Evolutionary conservation across 2,113 vertebrate genomes (phyloP), one percentile per base, ranked within the genome.

Genomic region (Alethe castanea): DNA sequence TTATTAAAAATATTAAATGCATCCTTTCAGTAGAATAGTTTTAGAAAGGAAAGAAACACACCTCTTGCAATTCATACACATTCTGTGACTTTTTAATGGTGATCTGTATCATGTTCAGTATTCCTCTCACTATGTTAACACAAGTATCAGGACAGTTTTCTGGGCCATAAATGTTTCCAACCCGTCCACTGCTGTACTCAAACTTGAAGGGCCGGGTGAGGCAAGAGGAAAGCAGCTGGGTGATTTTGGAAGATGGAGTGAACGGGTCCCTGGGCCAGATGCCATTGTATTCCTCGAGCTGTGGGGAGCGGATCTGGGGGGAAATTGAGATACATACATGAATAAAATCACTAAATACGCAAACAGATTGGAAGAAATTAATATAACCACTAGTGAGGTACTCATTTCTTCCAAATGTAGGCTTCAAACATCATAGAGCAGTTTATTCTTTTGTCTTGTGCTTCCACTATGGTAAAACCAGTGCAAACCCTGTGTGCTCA

Each of bases 61-160:
- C 98, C 97, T 98, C 99, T 84, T 98, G 98, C 53, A 98, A 73
- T 35, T 98, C 98, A 25, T 98, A 99, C 35, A 97, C 96, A 14
- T 98, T 98, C 57, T 98, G 98, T 45, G 97, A 98, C 77, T 98
- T 98, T 92, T 98, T 99, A 83, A 98, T 93, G 91, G 97, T 98
- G 50, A 98, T 85, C 81, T 97, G 97, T n/a, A 98, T 66, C 86
- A 98, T 13, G 69, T 97, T 98, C 87, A 99, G 84, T 25, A 98
- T 92, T 70, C 98, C 98, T 98, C 92, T 98, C 78, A 97, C 79
- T 54, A 98, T 42, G 94, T 99, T 99, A 78, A 98, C 22, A 31
- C 98, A 97, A 11, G 66, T 91, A 31, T 94, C 74, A 2, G 97
- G 94, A 38, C 98, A 89, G 53, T 90, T 97, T 66, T 97, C 94